Base-by-base conservation (phyloP, 2,888 invertebrate genomes). In the Spisula solida region DNA sequence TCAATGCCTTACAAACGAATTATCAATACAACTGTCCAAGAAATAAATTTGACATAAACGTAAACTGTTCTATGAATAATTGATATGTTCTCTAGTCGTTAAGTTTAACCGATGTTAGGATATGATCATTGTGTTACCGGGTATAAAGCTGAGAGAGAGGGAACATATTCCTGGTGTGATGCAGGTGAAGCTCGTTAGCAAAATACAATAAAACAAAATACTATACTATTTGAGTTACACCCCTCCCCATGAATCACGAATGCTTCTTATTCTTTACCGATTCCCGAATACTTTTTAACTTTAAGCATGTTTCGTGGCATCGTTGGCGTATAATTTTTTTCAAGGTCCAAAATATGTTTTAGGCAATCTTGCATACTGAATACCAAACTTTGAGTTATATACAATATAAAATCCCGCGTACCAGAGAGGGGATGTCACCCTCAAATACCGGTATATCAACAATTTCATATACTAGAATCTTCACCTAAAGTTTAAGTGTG, bases 41-140 rank as follows among this genome's bases (percentile, higher is more conserved):
- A 31, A 18, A 75, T 75, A 75, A 75, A 75, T 34, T 14, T 31
- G 75, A 75, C 75, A 75, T 75, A 75, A 75, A 75, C 31, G 8
- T 29, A 18, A 75, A 75, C 29, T 16, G n/a, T 29, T 75, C 34
- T 16, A 75, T 75, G 34, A 75, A 75, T 75, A 75, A 75, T 75
- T 34, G 75, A 75, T 75, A 75, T 31, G 29, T 16, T 75, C 75
- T 34, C 14, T 75, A 31, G 75, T 75, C 75, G 75, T 75, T 25
- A 75, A 75, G 16, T 31, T 75, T 34, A 75, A 75, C 34, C 34
- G 18, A 31, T 75, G 18, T 34, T 31, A 34, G 31, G 75, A 34
- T 0, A 75, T 31, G 75, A 4, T n/a, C 31, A 75, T 34, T 34
- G 29, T 18, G 0, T 25, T 4, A 70, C 2, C 70, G 10, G n/a